Conservation (phyloP, 2,113 vertebrate genomes). For the Mastomys coucha region DNA sequence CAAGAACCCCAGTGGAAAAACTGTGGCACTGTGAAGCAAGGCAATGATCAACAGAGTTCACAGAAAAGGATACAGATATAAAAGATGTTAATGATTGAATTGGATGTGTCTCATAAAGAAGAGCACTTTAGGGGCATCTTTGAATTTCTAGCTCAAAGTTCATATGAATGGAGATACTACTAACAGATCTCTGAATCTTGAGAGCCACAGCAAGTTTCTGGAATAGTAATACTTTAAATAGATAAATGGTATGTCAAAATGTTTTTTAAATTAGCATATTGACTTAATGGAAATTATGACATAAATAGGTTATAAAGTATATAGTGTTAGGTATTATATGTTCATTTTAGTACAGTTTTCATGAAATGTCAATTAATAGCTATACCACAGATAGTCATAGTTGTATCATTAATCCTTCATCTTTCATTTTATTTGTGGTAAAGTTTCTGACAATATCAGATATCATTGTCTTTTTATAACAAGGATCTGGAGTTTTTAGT, state of each 20-base stretch:
- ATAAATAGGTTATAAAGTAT: constrained; percentile 1
- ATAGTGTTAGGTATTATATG: background rate
- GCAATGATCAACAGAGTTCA: background rate
- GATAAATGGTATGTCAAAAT: constrained; percentile 12
- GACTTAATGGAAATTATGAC: constrained; percentile 1
- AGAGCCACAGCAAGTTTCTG: background rate
- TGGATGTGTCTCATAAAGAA: background rate
- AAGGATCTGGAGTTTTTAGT: background rate
- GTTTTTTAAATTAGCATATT: constrained; percentile 9
- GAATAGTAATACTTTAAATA: constrained; percentile 17
- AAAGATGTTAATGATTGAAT: constrained; percentile 25
- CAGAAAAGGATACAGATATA: background rate
- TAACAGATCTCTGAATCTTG: constrained; percentile 33
- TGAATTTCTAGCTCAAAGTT: constrained; percentile 42
- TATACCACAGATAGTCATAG: constrained; percentile 3
- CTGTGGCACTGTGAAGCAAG: background rate
- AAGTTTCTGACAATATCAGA: constrained; percentile 5
- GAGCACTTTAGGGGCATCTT: background rate
- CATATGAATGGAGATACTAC: background rate
- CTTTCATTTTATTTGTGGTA: background rate
- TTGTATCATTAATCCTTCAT: constrained; percentile 26
- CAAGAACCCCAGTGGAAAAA: background rate
- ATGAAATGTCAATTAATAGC: constrained; percentile 33
- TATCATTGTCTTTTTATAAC: background rate
- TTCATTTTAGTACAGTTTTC: constrained; percentile 30